Conservation (phyloP, 2,797 vertebrate genomes). For the Microctenopoma lineatum region DNA sequence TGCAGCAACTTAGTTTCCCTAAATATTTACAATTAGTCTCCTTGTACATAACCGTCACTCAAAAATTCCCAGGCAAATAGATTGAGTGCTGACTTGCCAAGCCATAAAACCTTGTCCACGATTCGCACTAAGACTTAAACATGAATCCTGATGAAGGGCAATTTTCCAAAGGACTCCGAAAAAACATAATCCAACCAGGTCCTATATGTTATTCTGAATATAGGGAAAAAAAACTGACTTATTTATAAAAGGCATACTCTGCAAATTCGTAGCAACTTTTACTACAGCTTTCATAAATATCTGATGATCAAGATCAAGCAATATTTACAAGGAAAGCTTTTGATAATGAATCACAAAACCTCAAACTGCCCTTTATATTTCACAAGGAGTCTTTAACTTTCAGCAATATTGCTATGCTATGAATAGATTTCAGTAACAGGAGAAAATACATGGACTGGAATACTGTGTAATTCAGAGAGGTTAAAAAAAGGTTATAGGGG, state of each 20-base stretch:
- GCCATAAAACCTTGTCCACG: constrained; percentile 37
- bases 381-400: constrained; percentile 29
- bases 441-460: constrained; percentile 39
- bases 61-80: constrained; percentile 15
- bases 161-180: constrained; percentile 36
- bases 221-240: constrained; percentile 31
- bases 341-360: constrained; percentile 53
- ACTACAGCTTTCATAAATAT: constrained; percentile 54
- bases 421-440: constrained; percentile 56
- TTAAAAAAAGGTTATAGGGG: constrained; percentile 43
- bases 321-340: constrained; percentile 53
- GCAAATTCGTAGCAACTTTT: constrained; percentile 37
- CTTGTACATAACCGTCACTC: constrained; percentile 24
- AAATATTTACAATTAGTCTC: constrained; percentile 31
- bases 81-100: constrained; percentile 23
- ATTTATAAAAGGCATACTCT: constrained; percentile 23
- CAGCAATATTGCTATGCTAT: constrained; percentile 44
- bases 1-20: constrained; percentile 23
- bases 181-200: constrained; percentile 32
- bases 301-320: constrained; percentile 51
- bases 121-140: constrained; percentile 33
- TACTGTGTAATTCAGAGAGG: constrained; percentile 38
- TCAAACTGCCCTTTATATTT: constrained; percentile 22
- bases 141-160: constrained; percentile 33
- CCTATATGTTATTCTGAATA: constrained; percentile 30